Evolutionary conservation across 2,113 vertebrate genomes (phyloP).

Genomic region (Martes martes): DNA sequence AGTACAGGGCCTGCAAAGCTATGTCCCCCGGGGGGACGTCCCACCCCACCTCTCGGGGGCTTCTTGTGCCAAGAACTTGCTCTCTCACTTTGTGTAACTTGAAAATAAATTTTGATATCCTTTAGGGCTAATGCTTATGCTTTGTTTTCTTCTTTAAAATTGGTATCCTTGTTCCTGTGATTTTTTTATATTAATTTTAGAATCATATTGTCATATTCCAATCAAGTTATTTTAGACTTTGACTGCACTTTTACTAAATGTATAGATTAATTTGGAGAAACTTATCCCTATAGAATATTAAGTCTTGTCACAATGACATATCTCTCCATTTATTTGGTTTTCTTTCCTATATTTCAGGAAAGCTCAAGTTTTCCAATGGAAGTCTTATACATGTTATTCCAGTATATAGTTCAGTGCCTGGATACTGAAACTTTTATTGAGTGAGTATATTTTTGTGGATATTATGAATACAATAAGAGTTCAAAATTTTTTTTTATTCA

Average conservation of each 20-base stretch:
- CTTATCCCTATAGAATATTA: background rate
- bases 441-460: background rate
- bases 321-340: background rate
- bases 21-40: background rate
- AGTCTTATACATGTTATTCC: background rate
- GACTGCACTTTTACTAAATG: background rate
- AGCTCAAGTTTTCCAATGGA: background rate
- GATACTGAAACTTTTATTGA: background rate
- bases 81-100: background rate
- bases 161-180: background rate
- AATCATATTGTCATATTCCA: slow-evolving; percentile 21
- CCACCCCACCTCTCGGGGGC: background rate
- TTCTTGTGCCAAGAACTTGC: background rate
- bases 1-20: background rate
- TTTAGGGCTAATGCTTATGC: background rate
- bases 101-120: background rate
- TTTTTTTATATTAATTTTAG: slow-evolving; percentile 4
- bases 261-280: background rate
- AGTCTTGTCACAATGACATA: background rate
- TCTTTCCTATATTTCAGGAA: slow-evolving; percentile 25
- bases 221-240: background rate
- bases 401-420: background rate
- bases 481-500: background rate
- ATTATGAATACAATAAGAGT: background rate
- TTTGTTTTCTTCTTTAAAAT: slow-evolving; percentile 11